Evolutionary conservation across 2,888 invertebrate species (phyloP).

Genomic region (Myathropa florea): DNA sequence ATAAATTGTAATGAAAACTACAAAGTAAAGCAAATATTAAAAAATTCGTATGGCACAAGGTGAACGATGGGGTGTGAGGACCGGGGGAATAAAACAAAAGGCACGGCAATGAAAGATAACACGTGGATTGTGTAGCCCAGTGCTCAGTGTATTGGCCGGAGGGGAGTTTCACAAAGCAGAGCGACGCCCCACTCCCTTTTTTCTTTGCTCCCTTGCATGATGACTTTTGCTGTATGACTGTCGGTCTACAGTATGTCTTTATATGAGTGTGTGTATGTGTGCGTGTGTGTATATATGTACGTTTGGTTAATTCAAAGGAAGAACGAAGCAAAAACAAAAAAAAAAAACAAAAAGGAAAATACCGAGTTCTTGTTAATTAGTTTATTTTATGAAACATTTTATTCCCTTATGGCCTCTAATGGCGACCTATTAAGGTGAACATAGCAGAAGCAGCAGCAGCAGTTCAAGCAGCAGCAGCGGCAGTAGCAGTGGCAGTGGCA

Average conservation of each 20-base stretch:
- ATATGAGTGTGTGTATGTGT: background rate
- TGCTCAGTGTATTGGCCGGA: constrained; percentile 19
- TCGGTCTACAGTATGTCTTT: background rate
- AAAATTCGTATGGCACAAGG: constrained; percentile 33
- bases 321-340: background rate
- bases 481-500: constrained; percentile 5
- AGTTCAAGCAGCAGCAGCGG: background rate
- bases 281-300: constrained; percentile 18
- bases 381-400: constrained; percentile 71
- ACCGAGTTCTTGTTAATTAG: constrained; percentile 68
- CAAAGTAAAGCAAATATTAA: constrained; percentile 69
- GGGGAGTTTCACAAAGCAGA: constrained; percentile 8
- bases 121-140: constrained; percentile 50
- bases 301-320: constrained; percentile 63
- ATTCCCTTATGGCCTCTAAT: constrained; percentile 71
- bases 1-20: constrained; percentile 70
- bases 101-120: constrained; percentile 69
- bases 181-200: background rate
- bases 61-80: background rate
- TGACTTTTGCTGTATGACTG: constrained; percentile 34
- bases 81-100: constrained; percentile 51
- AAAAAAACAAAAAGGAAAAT: constrained; percentile 42
- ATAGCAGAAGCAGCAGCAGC: constrained; percentile 36
- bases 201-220: constrained; percentile 8
- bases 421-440: constrained; percentile 69